Evolutionary conservation across 2,797 vertebrate species (phyloP), one percentile per base, ranked within the genome.

Genomic region (Siniperca obscura): DNA sequence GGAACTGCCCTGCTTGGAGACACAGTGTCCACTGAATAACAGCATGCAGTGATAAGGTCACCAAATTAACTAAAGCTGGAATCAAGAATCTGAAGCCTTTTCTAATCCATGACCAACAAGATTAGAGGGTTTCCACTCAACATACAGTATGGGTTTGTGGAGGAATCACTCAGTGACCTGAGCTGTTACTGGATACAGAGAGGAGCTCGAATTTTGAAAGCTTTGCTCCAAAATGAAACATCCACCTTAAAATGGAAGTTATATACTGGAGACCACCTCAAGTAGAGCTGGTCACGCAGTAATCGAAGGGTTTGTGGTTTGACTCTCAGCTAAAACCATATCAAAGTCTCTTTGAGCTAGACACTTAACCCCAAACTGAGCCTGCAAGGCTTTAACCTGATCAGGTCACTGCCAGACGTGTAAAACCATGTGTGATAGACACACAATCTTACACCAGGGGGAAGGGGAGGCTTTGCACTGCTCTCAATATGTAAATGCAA

Each of bases 101-200:
- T 72, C 76, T 93, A 93, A 95, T 94, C 93, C 90, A 84, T 94
- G 92, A 95, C 92, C 86, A 94, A 95, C 82, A 80, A 87, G 93
- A 95, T 94, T 93, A 94, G 83, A 93, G 78, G 66, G 84, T 87
- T 87, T 93, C 85, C 80, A 91, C 91, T 90, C 77, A 77, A 78
- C 82, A 86, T 77, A 61, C 61, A 50, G 55, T 56, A 66, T 68
- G 85, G 80, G 67, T 73, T 73, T 67, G 75, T 83, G 72, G 76
- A 87, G 86, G 90, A 93, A 74, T 88, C 87, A 77, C 65, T 89
- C 79, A 12, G 59, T 42, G 67, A 55, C 65, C 57, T 21, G 80
- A 78, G 52, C 65, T 46, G 56, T 3, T 42, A 4, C 14, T 19
- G 50, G 67, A 85, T 70, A 60, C 57, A 70, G 12, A 82, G 57